A percentile compares a stretch with the other conserved stretches of the same genome.
These are phyloP conservation scores for Riparia riparia DNA, from an alignment of 2,113 vertebrate species.

Conservation along the genomic window DNA sequence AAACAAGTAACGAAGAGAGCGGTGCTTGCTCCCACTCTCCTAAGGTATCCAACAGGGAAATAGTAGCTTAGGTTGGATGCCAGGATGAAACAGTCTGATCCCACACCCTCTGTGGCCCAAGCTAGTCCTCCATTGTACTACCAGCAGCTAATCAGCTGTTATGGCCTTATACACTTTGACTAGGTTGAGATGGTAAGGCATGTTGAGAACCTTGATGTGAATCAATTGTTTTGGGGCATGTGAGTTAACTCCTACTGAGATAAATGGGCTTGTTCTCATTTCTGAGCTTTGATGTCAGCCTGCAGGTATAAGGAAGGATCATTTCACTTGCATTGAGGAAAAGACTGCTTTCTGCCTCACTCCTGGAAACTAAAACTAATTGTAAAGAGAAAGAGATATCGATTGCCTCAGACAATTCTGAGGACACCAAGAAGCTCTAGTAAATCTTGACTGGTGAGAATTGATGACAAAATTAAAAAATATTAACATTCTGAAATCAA, in stretches of 20 bases:
- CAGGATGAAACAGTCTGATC: background rate
- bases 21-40: background rate
- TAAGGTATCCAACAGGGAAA: background rate
- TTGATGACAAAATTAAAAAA: background rate
- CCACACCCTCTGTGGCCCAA: background rate
- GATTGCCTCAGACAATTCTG: background rate
- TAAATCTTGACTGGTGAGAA: background rate
- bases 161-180: background rate
- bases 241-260: background rate
- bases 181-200: background rate
- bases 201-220: background rate
- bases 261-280: background rate
- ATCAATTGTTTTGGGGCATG: background rate
- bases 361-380: background rate
- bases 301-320: background rate
- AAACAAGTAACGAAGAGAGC: rapidly evolving
- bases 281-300: background rate
- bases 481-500: background rate
- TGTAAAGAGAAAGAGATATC: background rate
- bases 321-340: background rate
- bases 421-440: background rate
- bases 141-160: background rate
- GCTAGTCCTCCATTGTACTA: background rate
- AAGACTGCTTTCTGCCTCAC: background rate
- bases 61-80: background rate